Evolutionary conservation across 2,888 invertebrate genomes (phyloP).

Genomic region (Hirtodrosophila duncani): DNA sequence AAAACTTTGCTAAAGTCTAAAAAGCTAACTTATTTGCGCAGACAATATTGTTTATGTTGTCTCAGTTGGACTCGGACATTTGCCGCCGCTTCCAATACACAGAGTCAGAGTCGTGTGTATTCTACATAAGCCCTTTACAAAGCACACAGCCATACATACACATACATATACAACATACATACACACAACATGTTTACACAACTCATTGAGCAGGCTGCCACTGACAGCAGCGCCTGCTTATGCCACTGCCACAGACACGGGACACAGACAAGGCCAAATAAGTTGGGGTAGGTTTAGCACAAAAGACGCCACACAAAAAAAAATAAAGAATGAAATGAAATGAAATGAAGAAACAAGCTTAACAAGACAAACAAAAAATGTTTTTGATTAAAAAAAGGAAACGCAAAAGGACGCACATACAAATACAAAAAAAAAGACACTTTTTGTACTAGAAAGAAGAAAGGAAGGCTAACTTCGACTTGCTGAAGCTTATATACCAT

Average conservation of each 20-base stretch:
- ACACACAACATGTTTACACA: slow-evolving; percentile 2
- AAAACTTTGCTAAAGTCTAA: too few species aligned
- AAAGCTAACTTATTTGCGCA: slow-evolving; percentile 19
- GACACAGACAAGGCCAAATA: slow-evolving; percentile 45
- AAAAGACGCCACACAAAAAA: slow-evolving; percentile 17
- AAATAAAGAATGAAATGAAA: slow-evolving; percentile 18
- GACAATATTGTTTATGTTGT: slow-evolving; percentile 22
- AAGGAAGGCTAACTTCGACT: too few species aligned
- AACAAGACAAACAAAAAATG: slow-evolving; percentile 1
- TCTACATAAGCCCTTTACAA: too few species aligned
- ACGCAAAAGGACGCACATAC: not conserved
- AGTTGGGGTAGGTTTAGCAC: slow-evolving; percentile 42
- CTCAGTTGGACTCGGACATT: not conserved
- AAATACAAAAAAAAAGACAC: slow-evolving; percentile 1
- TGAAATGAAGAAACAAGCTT: slow-evolving; percentile 19
- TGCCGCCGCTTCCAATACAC: not conserved
- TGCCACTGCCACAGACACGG: slow-evolving; percentile 28
- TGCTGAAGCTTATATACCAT: too few species aligned
- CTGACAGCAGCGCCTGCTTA: slow-evolving; percentile 22
- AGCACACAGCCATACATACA: too few species aligned
- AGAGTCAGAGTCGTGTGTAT: too few species aligned
- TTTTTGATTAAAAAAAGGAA: slow-evolving; percentile 3
- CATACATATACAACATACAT: too few species aligned
- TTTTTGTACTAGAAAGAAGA: not conserved
- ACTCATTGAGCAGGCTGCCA: slow-evolving; percentile 25